Conservation (phyloP, 37 sponge, comb jelly and placozoan species). For the Bolinopsis microptera region DNA sequence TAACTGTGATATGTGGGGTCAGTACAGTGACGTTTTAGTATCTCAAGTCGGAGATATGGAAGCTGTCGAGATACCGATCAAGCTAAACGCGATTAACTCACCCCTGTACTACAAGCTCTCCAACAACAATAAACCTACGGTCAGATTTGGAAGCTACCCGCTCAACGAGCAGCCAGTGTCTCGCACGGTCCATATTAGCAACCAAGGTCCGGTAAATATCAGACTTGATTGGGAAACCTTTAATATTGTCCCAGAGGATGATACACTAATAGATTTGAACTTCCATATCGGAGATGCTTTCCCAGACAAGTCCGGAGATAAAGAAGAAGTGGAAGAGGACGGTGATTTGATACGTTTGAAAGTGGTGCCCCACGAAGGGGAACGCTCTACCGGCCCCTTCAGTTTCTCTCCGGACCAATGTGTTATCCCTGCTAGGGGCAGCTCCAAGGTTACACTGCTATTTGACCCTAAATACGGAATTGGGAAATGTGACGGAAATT, state of each 20-base stretch:
- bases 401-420: conserved; percentile 27
- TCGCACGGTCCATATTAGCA: conserved; percentile 43
- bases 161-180: not conserved
- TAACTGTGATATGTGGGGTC: conserved; percentile 61
- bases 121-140: conserved; percentile 51
- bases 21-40: conserved; percentile 27
- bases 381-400: not conserved
- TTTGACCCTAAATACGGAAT: conserved; percentile 13
- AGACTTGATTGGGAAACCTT: conserved; percentile 38
- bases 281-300: conserved; percentile 46
- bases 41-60: conserved; percentile 52
- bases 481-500: conserved; percentile 16
- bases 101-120: conserved; percentile 61
- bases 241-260: conserved; percentile 36
- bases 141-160: conserved; percentile 42
- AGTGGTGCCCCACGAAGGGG: not conserved
- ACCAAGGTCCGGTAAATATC: conserved; percentile 49
- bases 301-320: not conserved
- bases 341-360: conserved; percentile 10
- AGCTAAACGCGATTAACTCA: conserved; percentile 3
- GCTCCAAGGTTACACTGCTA: conserved; percentile 30
- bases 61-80: conserved; percentile 41
- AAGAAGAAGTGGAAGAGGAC: not conserved
- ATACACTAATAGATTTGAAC: conserved; percentile 48
- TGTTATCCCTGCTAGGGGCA: conserved; percentile 45